These are phyloP conservation scores for Rhagophthalmus giganteus DNA, from an alignment of 2,888 invertebrate genomes.

Conservation along the genomic window DNA sequence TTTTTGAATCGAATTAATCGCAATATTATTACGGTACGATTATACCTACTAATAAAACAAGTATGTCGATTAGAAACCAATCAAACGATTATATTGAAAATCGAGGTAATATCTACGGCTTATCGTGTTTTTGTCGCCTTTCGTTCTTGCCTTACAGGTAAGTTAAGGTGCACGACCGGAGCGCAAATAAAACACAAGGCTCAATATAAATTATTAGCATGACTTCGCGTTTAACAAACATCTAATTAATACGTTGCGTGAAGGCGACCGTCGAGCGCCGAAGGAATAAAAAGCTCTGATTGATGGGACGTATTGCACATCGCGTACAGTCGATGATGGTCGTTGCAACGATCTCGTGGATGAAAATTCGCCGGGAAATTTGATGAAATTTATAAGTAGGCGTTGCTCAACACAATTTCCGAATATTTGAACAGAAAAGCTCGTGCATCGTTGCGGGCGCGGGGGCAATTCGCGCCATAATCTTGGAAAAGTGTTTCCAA, in stretches of 20 bases:
- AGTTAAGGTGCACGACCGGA: constrained; percentile 37
- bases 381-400: too few relatives aligned
- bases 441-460: too few relatives aligned
- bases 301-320: constrained; percentile 34
- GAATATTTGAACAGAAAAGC: too few relatives aligned
- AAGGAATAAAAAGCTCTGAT: constrained; percentile 30
- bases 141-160: constrained; percentile 16
- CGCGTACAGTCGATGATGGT: constrained; percentile 32
- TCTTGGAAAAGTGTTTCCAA: too few relatives aligned
- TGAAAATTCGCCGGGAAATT: too few relatives aligned
- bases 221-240: constrained; percentile 44
- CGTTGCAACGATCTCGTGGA: too few relatives aligned
- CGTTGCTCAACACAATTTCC: too few relatives aligned
- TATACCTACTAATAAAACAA: too few relatives aligned
- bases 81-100: constrained; percentile 38
- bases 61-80: constrained; percentile 12
- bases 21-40: not conserved
- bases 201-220: constrained; percentile 44
- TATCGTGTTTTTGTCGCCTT: constrained; percentile 28
- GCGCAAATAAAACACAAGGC: constrained; percentile 40
- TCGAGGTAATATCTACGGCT: constrained; percentile 32
- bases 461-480: too few relatives aligned
- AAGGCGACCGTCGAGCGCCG: constrained; percentile 33
- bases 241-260: constrained; percentile 46
- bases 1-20: not conserved